Conservation (phyloP, 2,113 vertebrate species). For the Anguilla rostrata region DNA sequence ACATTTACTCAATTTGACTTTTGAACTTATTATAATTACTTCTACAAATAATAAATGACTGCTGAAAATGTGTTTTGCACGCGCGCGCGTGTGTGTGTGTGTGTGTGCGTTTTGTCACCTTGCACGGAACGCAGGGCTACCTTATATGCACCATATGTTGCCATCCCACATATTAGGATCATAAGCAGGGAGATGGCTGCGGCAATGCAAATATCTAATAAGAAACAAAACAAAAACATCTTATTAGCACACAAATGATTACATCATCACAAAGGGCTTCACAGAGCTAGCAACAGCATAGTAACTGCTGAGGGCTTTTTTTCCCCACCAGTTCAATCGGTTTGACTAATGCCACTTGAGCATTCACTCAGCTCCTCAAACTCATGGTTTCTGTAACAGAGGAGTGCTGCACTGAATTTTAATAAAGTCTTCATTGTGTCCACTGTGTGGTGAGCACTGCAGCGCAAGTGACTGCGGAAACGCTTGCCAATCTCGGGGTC, state of each 20-base stretch:
- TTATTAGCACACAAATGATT: neutral
- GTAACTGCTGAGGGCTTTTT: neutral
- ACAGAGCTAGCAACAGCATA: neutral
- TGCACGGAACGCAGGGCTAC: conserved; percentile 55
- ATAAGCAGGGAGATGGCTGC: conserved; percentile 92
- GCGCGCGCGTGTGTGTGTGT: too few relatives aligned
- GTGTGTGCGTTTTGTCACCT: too few relatives aligned
- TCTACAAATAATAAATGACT: too few relatives aligned
- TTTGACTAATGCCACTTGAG: neutral
- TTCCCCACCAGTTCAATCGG: neutral
- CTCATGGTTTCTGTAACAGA: neutral
- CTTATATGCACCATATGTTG: conserved; percentile 94
- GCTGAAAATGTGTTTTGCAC: too few relatives aligned
- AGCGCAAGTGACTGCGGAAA: neutral
- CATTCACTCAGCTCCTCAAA: neutral
- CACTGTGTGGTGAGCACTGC: neutral
- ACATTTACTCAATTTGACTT: too few relatives aligned
- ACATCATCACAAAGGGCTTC: neutral
- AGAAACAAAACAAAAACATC: conserved; percentile 1
- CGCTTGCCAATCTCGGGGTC: neutral
- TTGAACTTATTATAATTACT: too few relatives aligned
- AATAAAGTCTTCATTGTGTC: neutral
- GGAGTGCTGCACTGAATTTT: neutral
- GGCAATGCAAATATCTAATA: conserved; percentile 91
- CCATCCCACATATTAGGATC: conserved; percentile 97